These are phyloP conservation scores for Incurvaria masculella DNA, from an alignment of 2,888 invertebrate genomes.

Conservation along the genomic window DNA sequence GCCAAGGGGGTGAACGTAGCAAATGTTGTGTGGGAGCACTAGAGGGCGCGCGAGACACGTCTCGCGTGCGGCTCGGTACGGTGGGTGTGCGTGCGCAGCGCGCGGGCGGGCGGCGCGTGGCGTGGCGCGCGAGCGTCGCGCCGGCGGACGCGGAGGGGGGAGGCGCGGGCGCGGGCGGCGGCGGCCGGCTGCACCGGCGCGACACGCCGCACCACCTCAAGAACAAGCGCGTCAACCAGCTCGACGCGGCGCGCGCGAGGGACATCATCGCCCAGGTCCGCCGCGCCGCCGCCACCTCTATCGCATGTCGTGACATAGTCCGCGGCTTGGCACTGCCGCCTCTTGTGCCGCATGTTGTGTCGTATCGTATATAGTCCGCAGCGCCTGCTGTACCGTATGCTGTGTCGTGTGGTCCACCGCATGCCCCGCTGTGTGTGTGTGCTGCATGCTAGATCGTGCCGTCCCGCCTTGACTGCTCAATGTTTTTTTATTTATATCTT, in stretches of 20 bases:
- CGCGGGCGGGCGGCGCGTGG: constrained; percentile 34
- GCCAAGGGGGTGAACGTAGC: too few species aligned
- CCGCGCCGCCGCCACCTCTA: not conserved
- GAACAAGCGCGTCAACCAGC: constrained; percentile 83
- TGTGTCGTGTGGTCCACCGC: too few species aligned
- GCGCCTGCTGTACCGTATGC: too few species aligned
- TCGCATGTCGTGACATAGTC: too few species aligned
- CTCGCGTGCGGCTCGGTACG: constrained; percentile 21
- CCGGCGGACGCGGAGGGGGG: constrained; percentile 26
- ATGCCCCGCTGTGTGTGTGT: too few species aligned
- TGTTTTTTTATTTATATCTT: too few species aligned
- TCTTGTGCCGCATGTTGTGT: too few species aligned
- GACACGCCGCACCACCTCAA: constrained; percentile 99
- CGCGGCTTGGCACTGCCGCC: too few species aligned
- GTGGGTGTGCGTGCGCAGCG: constrained; percentile 27
- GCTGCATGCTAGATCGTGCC: too few species aligned
- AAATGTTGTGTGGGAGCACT: too few species aligned
- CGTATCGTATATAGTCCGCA: too few species aligned
- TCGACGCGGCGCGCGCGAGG: constrained; percentile 41
- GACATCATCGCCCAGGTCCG: constrained; percentile 49
- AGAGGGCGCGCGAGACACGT: constrained; percentile 59
- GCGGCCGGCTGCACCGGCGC: constrained; percentile 75
- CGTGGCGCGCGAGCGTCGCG: constrained; percentile 53
- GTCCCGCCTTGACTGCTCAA: too few species aligned
- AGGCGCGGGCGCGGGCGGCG: constrained; percentile 46